Percentiles rank a stretch among this genome's conserved stretches.
Evolutionary conservation across 2,888 invertebrate species (phyloP).

Genomic region (Danaus chrysippus): DNA sequence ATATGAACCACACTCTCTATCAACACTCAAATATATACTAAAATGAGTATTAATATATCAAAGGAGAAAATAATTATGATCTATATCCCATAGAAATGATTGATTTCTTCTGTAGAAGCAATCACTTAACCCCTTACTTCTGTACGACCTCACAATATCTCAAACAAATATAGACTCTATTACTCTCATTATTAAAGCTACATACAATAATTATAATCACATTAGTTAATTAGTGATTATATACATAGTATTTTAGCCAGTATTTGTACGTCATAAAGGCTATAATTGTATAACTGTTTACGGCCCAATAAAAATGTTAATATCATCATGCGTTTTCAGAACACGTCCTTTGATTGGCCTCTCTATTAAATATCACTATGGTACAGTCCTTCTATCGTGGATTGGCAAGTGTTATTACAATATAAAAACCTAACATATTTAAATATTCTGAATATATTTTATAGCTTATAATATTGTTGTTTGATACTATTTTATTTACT

Average conservation of each 20-base stretch:
- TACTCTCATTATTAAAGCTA: constrained; percentile 1
- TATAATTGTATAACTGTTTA: constrained; percentile 6
- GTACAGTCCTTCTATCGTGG: constrained; percentile 11
- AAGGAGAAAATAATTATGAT: constrained; percentile 23
- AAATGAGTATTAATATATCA: neutral
- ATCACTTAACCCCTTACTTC: constrained; percentile 29
- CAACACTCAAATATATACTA: neutral
- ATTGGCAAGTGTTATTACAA: constrained; percentile 11
- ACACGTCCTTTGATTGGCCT: constrained; percentile 28
- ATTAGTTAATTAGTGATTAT: neutral
- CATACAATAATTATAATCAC: neutral
- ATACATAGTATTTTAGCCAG: constrained; percentile 4
- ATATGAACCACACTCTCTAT: no score
- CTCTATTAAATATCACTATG: constrained; percentile 21
- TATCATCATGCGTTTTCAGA: constrained; percentile 24
- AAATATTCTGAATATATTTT: no score
- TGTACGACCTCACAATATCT: constrained; percentile 1
- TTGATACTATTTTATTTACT: no score
- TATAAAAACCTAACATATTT: neutral
- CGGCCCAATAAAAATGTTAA: constrained; percentile 21
- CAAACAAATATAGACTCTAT: constrained; percentile 5
- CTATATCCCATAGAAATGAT: constrained; percentile 22
- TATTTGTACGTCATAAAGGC: constrained; percentile 1
- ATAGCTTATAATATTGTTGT: no score
- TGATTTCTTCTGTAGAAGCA: constrained; percentile 18